Percentiles rank a stretch among this genome's conserved stretches.
phyloP scores from a whole-genome alignment of 2,888 invertebrate genomes.

The Crepidodera aurea region DNA sequence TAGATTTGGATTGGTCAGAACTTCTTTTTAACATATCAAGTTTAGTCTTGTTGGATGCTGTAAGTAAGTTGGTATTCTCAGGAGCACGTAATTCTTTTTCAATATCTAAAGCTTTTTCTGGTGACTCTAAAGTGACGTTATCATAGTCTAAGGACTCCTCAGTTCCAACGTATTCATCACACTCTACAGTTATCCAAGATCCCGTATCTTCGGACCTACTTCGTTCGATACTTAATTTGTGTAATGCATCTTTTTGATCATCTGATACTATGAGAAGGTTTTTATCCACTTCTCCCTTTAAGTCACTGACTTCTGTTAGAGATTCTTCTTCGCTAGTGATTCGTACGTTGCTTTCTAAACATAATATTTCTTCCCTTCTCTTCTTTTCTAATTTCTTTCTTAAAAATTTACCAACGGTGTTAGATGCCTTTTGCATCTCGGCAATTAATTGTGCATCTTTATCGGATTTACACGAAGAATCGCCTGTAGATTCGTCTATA shows the following conservation, averaged over 20 bases:
- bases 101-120: conserved; percentile 48
- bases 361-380: conserved; percentile 58
- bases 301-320: conserved; percentile 71
- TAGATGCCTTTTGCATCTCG: conserved; percentile 57
- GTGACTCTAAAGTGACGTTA: conserved; percentile 53
- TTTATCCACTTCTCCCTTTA: conserved; percentile 64
- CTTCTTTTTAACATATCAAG: conserved; percentile 71
- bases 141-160: conserved; percentile 70
- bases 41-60: conserved; percentile 63
- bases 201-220: conserved; percentile 74
- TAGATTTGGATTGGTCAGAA: conserved; percentile 79
- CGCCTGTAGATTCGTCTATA: conserved; percentile 60
- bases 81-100: conserved; percentile 35
- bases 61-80: conserved; percentile 49
- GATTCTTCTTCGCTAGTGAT: conserved; percentile 75
- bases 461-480: conserved; percentile 60
- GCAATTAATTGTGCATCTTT: conserved; percentile 57
- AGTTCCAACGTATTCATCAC: conserved; percentile 72
- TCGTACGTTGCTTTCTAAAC: conserved; percentile 60
- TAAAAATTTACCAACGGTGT: conserved; percentile 56
- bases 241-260: conserved; percentile 65
- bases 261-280: conserved; percentile 63
- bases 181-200: conserved; percentile 74
- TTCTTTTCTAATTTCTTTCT: conserved; percentile 55
- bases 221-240: conserved; percentile 61